Conservation (phyloP, 2,113 vertebrate genomes). For the Hippolais icterina region DNA sequence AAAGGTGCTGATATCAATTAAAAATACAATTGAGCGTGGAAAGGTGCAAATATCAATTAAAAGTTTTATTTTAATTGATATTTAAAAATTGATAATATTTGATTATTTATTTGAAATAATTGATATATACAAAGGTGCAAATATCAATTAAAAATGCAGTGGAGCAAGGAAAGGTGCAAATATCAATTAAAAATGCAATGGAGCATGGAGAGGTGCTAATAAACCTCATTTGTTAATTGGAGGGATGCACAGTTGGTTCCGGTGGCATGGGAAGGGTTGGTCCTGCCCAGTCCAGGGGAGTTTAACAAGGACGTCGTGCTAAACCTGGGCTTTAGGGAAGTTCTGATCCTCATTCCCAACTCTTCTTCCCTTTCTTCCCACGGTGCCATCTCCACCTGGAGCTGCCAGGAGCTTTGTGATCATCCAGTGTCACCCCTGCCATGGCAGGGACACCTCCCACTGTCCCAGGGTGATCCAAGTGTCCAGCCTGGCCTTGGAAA, state of each 20-base stretch:
- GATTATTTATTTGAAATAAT: too few species aligned
- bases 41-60: too few species aligned
- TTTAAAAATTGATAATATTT: too few species aligned
- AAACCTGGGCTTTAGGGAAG: neutral
- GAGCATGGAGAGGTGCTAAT: neutral
- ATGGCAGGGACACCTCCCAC: neutral
- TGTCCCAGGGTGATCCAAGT: accelerated
- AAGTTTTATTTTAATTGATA: too few species aligned
- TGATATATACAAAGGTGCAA: too few species aligned
- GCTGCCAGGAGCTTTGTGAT: neutral
- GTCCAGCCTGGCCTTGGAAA: accelerated
- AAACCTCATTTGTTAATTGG: neutral
- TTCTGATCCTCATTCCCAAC: neutral
- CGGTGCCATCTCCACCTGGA: neutral
- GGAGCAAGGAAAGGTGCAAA: too few species aligned
- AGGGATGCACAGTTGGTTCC: neutral
- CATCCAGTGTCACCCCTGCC: accelerated
- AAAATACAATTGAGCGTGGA: too few species aligned
- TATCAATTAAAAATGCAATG: accelerated
- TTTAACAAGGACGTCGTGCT: neutral
- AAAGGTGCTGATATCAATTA: too few species aligned
- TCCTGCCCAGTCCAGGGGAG: neutral
- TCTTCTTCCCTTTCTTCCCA: neutral
- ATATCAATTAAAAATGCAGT: too few species aligned
- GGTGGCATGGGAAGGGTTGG: accelerated